Conservation (phyloP, 1,140 invertebrate genomes). For the Brachionus plicatilis region DNA sequence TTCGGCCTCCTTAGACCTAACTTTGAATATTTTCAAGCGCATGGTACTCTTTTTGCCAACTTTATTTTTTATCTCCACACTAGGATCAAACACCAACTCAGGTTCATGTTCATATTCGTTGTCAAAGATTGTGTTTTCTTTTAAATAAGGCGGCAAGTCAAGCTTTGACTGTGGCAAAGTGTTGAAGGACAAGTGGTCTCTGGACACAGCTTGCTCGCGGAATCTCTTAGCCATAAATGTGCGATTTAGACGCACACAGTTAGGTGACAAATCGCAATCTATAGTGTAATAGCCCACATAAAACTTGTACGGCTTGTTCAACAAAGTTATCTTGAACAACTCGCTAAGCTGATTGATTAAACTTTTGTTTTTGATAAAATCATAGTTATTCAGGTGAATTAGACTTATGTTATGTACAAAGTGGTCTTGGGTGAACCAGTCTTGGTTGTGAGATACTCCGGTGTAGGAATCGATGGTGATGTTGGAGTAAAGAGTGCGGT, state of each 20-base stretch:
- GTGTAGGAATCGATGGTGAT: background rate
- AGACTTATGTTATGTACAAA: background rate
- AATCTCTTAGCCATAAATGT: conserved; percentile 9
- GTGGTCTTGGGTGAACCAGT: background rate
- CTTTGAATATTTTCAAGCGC: background rate
- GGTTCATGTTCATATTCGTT: background rate
- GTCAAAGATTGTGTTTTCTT: conserved; percentile 7
- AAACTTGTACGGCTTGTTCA: conserved; percentile 13
- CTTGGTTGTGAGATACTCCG: background rate
- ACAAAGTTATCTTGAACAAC: background rate
- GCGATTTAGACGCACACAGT: conserved; percentile 1
- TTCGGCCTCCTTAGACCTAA: background rate
- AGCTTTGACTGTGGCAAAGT: background rate
- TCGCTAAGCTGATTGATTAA: background rate
- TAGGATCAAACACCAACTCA: background rate
- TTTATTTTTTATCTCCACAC: background rate
- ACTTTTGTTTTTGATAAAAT: background rate
- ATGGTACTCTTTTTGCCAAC: background rate
- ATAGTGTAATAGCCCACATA: conserved; percentile 31
- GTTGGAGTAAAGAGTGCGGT: background rate
- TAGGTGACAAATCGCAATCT: background rate
- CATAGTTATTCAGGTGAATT: background rate
- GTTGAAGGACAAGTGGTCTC: background rate
- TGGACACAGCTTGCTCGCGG: background rate
- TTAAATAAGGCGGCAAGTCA: background rate